phyloP scores from a whole-genome alignment of 2,797 vertebrate genomes.

The Gadopsis marmoratus region DNA sequence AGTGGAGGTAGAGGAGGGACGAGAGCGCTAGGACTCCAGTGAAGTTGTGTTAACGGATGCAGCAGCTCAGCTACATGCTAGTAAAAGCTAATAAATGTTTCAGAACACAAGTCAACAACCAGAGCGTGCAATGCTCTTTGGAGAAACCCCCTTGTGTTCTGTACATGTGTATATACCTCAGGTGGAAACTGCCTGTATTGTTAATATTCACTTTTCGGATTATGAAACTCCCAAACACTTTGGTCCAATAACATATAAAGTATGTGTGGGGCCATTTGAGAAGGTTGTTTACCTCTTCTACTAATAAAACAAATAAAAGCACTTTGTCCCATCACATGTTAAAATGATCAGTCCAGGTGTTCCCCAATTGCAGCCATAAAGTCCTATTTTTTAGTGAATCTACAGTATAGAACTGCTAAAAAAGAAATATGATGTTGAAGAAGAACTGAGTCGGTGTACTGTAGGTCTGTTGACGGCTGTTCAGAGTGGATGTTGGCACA shows the following conservation, averaged over 20 bases:
- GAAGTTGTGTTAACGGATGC: conserved; percentile 58
- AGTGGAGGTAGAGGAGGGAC: conserved; percentile 11
- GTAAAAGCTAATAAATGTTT: conserved; percentile 76
- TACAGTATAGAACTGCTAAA: conserved; percentile 4
- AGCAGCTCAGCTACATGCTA: conserved; percentile 47
- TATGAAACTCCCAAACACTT: conserved; percentile 27
- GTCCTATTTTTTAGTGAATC: not conserved
- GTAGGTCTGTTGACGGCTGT: conserved; percentile 47
- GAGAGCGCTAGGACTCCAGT: conserved; percentile 26
- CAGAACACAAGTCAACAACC: conserved; percentile 47
- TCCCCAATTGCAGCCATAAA: not conserved
- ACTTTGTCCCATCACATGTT: not conserved
- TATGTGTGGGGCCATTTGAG: not conserved
- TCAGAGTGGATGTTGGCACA: conserved; percentile 59
- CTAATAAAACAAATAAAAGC: not conserved
- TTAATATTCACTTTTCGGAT: conserved; percentile 58
- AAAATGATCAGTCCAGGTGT: conserved; percentile 1
- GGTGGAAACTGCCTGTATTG: conserved; percentile 55
- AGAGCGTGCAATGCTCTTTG: conserved; percentile 34
- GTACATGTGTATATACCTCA: conserved; percentile 38
- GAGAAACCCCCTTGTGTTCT: conserved; percentile 33
- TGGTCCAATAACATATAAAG: conserved; percentile 22
- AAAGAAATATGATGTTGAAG: conserved; percentile 25
- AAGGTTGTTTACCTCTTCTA: not conserved
- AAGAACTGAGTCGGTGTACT: conserved; percentile 23